These are phyloP conservation scores for Spatulosminthurus flaviceps DNA, from an alignment of 2,888 invertebrate species.

Conservation along the genomic window DNA sequence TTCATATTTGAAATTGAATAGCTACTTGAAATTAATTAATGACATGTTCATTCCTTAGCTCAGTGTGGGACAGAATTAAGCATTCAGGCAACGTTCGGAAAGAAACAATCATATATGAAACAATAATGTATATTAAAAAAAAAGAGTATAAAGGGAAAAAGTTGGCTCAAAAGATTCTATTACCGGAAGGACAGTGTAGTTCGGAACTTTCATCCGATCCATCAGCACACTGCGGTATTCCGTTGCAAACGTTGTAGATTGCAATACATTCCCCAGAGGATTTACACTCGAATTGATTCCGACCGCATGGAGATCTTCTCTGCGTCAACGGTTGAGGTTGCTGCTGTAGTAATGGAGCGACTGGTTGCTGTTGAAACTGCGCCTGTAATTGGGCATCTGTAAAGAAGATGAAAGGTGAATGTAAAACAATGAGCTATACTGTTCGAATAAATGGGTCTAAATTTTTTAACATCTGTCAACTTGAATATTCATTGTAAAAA, in stretches of 20 bases:
- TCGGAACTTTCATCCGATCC: conserved; percentile 92
- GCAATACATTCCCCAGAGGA: conserved; percentile 90
- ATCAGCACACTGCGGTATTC: conserved; percentile 90
- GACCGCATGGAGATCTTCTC: conserved; percentile 71
- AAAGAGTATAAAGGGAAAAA: neutral
- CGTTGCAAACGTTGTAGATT: conserved; percentile 94
- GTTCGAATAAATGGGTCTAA: too few species aligned
- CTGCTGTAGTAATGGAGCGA: neutral
- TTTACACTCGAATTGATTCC: conserved; percentile 88
- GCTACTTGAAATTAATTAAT: too few species aligned
- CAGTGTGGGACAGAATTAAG: too few species aligned
- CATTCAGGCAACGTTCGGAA: too few species aligned
- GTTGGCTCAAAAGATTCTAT: neutral
- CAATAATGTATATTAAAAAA: too few species aligned
- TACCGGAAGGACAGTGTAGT: conserved; percentile 74
- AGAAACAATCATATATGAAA: neutral
- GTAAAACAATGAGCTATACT: too few species aligned
- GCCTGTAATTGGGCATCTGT: neutral
- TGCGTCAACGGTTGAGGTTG: conserved; percentile 9
- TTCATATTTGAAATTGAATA: too few species aligned
- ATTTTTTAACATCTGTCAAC: too few species aligned
- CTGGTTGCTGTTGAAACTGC: conserved; percentile 14
- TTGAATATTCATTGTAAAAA: too few species aligned
- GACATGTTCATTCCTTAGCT: too few species aligned
- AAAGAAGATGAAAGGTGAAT: neutral